Conservation (phyloP, 37 sponge, comb jelly and placozoan genomes). For the Spongilla lacustris region DNA sequence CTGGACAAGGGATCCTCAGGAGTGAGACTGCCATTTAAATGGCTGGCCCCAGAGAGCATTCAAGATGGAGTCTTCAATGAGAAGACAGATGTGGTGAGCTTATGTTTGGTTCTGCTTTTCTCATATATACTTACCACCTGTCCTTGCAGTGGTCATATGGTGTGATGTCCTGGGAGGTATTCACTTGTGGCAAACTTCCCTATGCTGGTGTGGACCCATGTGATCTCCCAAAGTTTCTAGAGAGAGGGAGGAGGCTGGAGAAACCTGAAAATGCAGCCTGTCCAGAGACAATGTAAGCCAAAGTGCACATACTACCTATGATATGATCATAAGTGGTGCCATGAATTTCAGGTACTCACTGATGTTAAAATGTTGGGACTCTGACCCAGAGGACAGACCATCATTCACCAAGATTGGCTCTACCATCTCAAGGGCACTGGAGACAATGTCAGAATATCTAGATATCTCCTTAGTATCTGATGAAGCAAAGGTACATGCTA, state of each 20-base stretch:
- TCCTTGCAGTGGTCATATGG: constrained; percentile 61
- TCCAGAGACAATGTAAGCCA: constrained; percentile 14
- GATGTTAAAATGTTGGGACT: constrained; percentile 25
- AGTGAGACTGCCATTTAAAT: neutral
- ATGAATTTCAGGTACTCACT: constrained; percentile 11
- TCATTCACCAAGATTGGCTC: constrained; percentile 13
- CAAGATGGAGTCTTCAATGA: neutral
- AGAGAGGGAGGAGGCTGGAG: constrained; percentile 15
- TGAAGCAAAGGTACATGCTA: too few species aligned
- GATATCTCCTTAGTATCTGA: neutral
- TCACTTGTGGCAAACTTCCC: constrained; percentile 13
- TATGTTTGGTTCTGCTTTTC: too few species aligned
- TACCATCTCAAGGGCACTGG: neutral
- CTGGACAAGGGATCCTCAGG: neutral
- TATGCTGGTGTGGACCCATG: constrained; percentile 34
- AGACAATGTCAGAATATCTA: constrained; percentile 16
- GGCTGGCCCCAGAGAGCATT: constrained; percentile 10
- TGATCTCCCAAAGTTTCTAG: constrained; percentile 4
- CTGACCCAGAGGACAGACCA: constrained; percentile 28
- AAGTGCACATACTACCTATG: neutral
- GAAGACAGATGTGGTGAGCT: neutral
- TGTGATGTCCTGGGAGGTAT: constrained; percentile 48
- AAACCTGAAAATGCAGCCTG: constrained; percentile 32
- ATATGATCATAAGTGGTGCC: too few species aligned
- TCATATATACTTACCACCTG: too few species aligned